Conservation (phyloP, 2,797 vertebrate genomes). For the Phylloscopus collybita region DNA sequence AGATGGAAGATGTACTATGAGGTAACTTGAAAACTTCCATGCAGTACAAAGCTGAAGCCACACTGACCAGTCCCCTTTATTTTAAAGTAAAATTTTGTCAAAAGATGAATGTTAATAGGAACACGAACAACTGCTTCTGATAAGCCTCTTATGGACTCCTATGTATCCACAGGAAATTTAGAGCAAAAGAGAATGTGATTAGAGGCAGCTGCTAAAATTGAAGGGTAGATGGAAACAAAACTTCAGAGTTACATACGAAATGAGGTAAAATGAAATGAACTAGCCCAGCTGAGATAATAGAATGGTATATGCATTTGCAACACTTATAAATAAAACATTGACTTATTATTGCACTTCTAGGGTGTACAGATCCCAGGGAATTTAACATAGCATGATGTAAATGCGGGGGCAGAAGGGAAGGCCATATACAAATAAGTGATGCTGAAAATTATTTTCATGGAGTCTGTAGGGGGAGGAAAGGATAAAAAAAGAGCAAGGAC, state of each 20-base stretch:
- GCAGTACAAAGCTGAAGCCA: neutral
- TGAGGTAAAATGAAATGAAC: slow-evolving; percentile 16
- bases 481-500: neutral
- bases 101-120: neutral
- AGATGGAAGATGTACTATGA: neutral
- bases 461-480: neutral
- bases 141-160: slow-evolving; percentile 1
- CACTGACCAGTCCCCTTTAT: neutral
- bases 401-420: neutral
- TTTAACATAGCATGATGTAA: neutral
- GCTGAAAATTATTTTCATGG: neutral
- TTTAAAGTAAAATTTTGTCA: neutral
- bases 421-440: neutral
- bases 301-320: neutral
- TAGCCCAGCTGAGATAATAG: slow-evolving; percentile 39
- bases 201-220: slow-evolving; percentile 31
- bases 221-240: slow-evolving; percentile 18
- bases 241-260: slow-evolving; percentile 17
- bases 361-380: neutral
- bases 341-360: slow-evolving; percentile 12
- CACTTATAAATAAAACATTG: slow-evolving; percentile 46
- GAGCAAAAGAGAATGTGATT: slow-evolving; percentile 4
- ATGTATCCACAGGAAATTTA: neutral
- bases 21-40: neutral
- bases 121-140: neutral